Evolutionary conservation across 1,140 invertebrate species (phyloP), one percentile per base, ranked within the genome.

Genomic region (Atta texana): DNA sequence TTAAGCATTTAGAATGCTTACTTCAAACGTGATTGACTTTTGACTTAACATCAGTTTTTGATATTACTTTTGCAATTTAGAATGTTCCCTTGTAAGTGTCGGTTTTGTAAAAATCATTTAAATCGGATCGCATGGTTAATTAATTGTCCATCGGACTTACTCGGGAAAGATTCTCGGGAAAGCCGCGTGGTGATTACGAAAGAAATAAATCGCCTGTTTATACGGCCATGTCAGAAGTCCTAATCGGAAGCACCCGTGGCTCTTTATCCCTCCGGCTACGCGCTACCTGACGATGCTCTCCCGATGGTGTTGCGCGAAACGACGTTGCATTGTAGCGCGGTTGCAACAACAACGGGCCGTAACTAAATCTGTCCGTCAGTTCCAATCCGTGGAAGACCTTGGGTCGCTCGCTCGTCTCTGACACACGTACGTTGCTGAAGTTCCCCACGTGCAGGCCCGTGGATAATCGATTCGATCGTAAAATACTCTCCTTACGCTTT

Each of bases 401-500:
- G 92, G 89, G 12, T 75, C 77, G n/a, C 69, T 66, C 85, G 86
- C 88, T 24, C 88, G 86, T 89, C 92, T 89, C 92, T 84, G 92
- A 92, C 92, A 92, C 91, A 89, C 92, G 92, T 92, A 92, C 90
- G 86, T 86, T 89, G 90, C 91, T 89, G 68, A 90, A 91, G 69
- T 91, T 91, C 90, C 86, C 89, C 90, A 89, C 90, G 90, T 91
- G 90, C 92, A 92, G 87, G 78, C 88, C 93, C 93, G 92, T 93
- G 93, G 91, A 94, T 94, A 93, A 94, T 93, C 92, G 92, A 94
- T 93, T 93, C 91, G 89, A 91, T 93, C 92, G 91, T 93, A 93
- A 91, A 93, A 93, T 92, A 92, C 88, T 89, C 91, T 93, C 91
- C 92, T 92, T 92, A 90, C 89, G 89, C 24, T 18, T 6, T 28